These are phyloP conservation scores for Whitmania pigra DNA, from an alignment of 1,140 invertebrate species.

Conservation along the genomic window DNA sequence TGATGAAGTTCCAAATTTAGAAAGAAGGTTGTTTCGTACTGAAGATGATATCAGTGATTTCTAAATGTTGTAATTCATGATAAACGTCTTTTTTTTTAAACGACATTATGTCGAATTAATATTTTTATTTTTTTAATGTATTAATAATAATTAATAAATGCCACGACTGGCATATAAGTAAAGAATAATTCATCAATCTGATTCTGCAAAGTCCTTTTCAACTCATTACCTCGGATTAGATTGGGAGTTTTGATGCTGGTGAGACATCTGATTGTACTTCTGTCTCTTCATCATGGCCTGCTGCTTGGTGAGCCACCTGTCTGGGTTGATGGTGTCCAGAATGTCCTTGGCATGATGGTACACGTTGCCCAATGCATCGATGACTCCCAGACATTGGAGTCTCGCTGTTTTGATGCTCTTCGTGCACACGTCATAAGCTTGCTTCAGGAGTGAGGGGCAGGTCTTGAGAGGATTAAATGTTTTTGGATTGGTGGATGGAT, in stretches of 20 bases:
- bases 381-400: constrained; percentile 17
- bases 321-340: constrained; percentile 18
- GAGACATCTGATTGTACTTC: neutral
- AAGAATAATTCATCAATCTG: too few relatives aligned
- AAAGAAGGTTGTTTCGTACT: too few relatives aligned
- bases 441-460: constrained; percentile 20
- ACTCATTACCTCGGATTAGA: too few relatives aligned
- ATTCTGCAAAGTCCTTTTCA: too few relatives aligned
- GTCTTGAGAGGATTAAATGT: constrained; percentile 12
- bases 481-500: neutral
- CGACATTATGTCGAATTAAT: too few relatives aligned
- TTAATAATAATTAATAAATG: too few relatives aligned
- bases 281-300: constrained; percentile 4
- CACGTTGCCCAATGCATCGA: constrained; percentile 14
- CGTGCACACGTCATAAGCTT: constrained; percentile 17
- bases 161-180: too few relatives aligned
- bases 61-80: too few relatives aligned
- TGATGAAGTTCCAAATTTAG: too few relatives aligned
- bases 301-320: constrained; percentile 13
- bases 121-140: too few relatives aligned
- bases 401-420: constrained; percentile 1
- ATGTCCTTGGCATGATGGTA: constrained; percentile 16
- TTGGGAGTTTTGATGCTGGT: neutral
- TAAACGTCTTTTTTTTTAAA: too few relatives aligned
- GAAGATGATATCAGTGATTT: too few relatives aligned